A percentile compares a stretch with the other conserved stretches of the same genome.
These are phyloP conservation scores for Chironomus tepperi DNA, from an alignment of 1,140 invertebrate genomes.

Conservation along the genomic window DNA sequence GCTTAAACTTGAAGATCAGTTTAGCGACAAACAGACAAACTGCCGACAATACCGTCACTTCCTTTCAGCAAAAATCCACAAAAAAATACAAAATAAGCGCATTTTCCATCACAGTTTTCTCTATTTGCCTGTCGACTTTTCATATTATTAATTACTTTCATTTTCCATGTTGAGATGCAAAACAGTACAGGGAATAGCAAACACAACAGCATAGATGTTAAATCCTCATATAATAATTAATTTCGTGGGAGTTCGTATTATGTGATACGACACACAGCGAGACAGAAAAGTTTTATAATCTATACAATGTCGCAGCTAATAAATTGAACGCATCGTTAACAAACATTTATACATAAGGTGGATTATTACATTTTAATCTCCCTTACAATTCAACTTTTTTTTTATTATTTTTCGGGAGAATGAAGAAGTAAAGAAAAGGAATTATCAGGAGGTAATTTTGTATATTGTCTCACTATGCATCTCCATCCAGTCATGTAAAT, in stretches of 20 bases:
- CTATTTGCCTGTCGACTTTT: slow-evolving; percentile 21
- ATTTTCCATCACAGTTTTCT: not conserved
- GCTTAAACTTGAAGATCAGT: no score
- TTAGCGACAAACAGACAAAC: no score
- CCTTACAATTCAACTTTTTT: not conserved
- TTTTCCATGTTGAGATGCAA: slow-evolving; percentile 20
- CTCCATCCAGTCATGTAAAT: not conserved
- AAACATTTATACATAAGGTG: not conserved
- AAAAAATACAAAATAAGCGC: no score
- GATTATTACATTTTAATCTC: slow-evolving; percentile 22
- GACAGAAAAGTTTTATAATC: not conserved
- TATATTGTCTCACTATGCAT: not conserved
- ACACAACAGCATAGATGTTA: not conserved
- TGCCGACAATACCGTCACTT: no score
- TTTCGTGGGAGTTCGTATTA: not conserved
- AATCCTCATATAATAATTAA: slow-evolving; percentile 22
- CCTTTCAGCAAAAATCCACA: no score
- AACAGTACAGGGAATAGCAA: not conserved
- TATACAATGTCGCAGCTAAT: slow-evolving; percentile 18
- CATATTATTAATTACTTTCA: slow-evolving; percentile 22
- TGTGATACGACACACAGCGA: not conserved
- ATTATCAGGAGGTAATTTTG: not conserved
- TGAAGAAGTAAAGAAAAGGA: not conserved
- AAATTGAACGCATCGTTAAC: slow-evolving; percentile 21
- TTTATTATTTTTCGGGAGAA: no score